phyloP scores from a whole-genome alignment of 2,113 vertebrate species.

The Elanoides forficatus region DNA sequence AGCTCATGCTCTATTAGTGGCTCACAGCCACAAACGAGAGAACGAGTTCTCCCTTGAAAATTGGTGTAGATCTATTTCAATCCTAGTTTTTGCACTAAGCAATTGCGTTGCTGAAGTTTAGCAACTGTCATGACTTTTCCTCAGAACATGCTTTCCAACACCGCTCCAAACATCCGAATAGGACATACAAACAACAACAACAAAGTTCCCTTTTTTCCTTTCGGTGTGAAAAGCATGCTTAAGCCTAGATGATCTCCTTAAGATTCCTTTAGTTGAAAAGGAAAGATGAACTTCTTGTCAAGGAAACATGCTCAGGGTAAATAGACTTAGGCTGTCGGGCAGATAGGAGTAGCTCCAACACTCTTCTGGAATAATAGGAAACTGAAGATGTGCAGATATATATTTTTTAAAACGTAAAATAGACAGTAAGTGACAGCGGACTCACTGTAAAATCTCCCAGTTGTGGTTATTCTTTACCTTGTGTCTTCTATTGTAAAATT shows the following conservation, averaged over 20 bases:
- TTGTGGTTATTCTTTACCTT: constrained; percentile 73
- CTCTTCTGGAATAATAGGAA: constrained; percentile 25
- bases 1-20: background rate
- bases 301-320: constrained; percentile 66
- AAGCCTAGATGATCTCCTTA: background rate
- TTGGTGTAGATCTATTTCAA: background rate
- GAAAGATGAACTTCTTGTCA: constrained; percentile 37
- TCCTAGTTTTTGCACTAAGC: constrained; percentile 10
- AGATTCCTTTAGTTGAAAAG: constrained; percentile 23
- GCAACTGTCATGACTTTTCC: background rate
- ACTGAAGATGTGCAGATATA: constrained; percentile 47
- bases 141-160: background rate
- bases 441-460: constrained; percentile 60
- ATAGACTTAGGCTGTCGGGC: constrained; percentile 12
- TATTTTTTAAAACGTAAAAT: constrained; percentile 35
- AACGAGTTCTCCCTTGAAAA: background rate
- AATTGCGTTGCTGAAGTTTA: background rate
- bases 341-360: constrained; percentile 29
- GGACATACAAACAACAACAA: background rate
- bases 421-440: constrained; percentile 55
- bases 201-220: background rate
- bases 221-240: background rate
- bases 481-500: constrained; percentile 79
- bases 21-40: background rate
- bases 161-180: background rate